A percentile compares a stretch with the other conserved stretches of the same genome.
Conservation (phyloP, 2,797 vertebrate genomes). For the Prunella strophiata region DNA sequence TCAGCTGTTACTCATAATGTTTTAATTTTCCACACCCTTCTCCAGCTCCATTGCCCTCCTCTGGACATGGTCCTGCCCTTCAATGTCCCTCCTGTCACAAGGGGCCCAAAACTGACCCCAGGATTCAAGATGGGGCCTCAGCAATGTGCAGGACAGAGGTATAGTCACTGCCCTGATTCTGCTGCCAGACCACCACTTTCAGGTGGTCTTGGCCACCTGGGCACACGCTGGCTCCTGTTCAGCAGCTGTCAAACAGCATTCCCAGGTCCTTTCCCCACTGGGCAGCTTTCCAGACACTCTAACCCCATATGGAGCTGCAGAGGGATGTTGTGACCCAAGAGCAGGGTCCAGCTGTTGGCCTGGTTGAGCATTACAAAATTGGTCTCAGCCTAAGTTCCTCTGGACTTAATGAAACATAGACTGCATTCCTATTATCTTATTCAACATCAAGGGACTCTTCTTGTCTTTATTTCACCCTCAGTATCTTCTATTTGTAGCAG, state of each 20-base stretch:
- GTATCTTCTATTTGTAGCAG: background rate
- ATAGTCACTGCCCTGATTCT: rapidly evolving
- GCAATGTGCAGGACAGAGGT: rapidly evolving
- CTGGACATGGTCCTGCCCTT: rapidly evolving
- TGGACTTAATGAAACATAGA: background rate
- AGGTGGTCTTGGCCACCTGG: background rate
- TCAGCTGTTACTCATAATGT: rapidly evolving
- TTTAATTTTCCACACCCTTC: background rate
- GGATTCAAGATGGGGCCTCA: rapidly evolving
- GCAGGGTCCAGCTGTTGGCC: background rate
- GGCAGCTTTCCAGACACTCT: background rate
- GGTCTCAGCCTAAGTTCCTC: background rate
- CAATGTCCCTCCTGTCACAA: background rate
- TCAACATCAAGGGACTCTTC: background rate
- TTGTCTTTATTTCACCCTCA: background rate
- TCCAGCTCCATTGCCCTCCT: background rate
- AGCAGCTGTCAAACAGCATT: rapidly evolving
- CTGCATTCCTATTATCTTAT: background rate
- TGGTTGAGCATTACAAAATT: too few species aligned
- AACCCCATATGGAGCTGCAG: background rate
- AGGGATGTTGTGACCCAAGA: background rate
- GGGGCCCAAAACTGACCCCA: background rate
- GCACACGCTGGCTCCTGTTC: background rate
- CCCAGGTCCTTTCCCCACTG: rapidly evolving
- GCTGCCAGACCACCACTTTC: background rate